phyloP scores from a whole-genome alignment of 2,888 invertebrate species.

The Iphiclides podalirius region DNA sequence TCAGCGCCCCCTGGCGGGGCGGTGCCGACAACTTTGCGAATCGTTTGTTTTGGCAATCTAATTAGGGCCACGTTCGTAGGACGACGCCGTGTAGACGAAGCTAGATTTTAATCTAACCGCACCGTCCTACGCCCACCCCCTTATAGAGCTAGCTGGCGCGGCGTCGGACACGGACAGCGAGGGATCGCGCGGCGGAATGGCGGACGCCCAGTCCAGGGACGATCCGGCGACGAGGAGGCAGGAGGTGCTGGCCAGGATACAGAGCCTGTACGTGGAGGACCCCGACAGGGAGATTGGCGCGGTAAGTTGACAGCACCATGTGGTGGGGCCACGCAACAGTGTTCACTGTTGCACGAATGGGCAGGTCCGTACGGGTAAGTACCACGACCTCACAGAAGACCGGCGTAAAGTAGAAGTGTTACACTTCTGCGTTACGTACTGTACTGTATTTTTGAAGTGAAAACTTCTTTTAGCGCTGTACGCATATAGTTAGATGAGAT shows the following conservation, averaged over 20 bases:
- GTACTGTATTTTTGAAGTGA: too few species aligned
- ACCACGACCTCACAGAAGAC: too few species aligned
- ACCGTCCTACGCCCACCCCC: slow-evolving; percentile 27
- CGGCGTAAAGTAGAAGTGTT: too few species aligned
- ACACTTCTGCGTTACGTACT: too few species aligned
- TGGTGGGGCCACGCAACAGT: too few species aligned
- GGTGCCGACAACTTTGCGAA: too few species aligned
- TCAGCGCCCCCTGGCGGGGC: too few species aligned
- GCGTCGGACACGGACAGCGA: slow-evolving; percentile 73
- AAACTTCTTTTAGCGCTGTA: too few species aligned
- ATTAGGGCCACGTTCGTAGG: background rate
- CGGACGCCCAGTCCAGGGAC: slow-evolving; percentile 32
- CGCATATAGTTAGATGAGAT: background rate
- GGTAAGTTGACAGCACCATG: slow-evolving; percentile 61
- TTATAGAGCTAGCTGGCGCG: slow-evolving; percentile 66
- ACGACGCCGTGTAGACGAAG: background rate
- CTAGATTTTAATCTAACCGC: slow-evolving; percentile 4
- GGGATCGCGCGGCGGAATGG: slow-evolving; percentile 53
- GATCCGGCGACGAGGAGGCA: slow-evolving; percentile 37
- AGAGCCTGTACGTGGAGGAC: slow-evolving; percentile 63
- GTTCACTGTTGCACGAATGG: too few species aligned
- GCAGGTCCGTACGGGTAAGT: too few species aligned
- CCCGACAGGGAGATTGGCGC: slow-evolving; percentile 75
- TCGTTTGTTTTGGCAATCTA: too few species aligned
- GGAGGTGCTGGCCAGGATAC: slow-evolving; percentile 50